These are phyloP conservation scores for Sebastolobus altivelis DNA, from an alignment of 2,797 vertebrate genomes.

Conservation along the genomic window DNA sequence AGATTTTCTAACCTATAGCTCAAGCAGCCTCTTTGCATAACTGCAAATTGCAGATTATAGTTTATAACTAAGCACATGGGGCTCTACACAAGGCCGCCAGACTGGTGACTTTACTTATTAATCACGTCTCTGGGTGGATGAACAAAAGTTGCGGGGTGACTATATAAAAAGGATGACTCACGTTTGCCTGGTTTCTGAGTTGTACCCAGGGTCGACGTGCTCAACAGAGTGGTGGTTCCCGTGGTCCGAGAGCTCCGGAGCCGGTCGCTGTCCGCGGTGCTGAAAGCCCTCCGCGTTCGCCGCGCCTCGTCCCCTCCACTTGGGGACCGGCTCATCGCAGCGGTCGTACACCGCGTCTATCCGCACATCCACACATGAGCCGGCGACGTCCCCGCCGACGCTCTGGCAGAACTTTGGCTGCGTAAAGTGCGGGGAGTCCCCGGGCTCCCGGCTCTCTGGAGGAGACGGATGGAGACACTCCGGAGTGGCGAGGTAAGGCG, in stretches of 20 bases:
- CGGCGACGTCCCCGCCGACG: slow-evolving; percentile 50
- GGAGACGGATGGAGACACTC: slow-evolving; percentile 62
- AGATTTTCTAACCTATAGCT: neutral
- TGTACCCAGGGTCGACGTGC: slow-evolving; percentile 66
- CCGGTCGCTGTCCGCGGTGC: slow-evolving; percentile 79
- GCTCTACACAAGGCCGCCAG: neutral
- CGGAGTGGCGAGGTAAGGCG: slow-evolving; percentile 69
- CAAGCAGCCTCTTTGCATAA: neutral
- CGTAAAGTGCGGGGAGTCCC: slow-evolving; percentile 52
- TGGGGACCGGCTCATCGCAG: slow-evolving; percentile 68
- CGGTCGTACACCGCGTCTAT: slow-evolving; percentile 53
- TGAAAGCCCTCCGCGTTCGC: slow-evolving; percentile 70
- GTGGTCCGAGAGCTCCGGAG: slow-evolving; percentile 54
- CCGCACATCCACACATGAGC: slow-evolving; percentile 62
- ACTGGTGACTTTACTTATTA: neutral
- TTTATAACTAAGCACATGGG: neutral
- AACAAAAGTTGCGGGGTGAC: slow-evolving; percentile 30
- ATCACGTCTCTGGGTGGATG: neutral
- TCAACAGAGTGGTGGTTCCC: slow-evolving; percentile 76
- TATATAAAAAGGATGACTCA: slow-evolving; percentile 68
- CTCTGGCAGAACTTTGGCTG: slow-evolving; percentile 73
- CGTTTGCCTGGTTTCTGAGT: slow-evolving; percentile 73
- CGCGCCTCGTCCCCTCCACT: slow-evolving; percentile 72
- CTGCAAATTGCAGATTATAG: neutral
- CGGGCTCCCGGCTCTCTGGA: slow-evolving; percentile 42